Evolutionary conservation across 2,113 vertebrate genomes (phyloP).

Genomic region (Scolopax mira): DNA sequence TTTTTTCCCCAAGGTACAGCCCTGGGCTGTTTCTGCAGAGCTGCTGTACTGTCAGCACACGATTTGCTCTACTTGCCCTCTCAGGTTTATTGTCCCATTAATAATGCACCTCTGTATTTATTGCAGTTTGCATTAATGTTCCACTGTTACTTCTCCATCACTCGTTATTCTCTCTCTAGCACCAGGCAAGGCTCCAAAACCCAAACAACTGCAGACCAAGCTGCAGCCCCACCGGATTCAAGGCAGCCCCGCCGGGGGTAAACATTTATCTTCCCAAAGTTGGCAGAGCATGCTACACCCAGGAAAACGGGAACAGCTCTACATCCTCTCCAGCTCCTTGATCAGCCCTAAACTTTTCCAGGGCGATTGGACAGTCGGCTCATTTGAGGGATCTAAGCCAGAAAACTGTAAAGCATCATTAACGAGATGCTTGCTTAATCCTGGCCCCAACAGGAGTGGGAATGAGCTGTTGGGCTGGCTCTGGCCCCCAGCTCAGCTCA

Average conservation of each 20-base stretch:
- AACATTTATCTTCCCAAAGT: not conserved
- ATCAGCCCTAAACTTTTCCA: not conserved
- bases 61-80: not conserved
- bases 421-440: not conserved
- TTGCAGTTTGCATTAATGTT: not conserved
- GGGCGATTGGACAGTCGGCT: not conserved
- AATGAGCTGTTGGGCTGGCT: not conserved
- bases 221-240: not conserved
- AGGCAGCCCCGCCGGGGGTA: not conserved
- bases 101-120: conserved; percentile 37
- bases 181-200: conserved; percentile 24
- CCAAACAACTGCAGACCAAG: not conserved
- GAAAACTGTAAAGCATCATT: not conserved
- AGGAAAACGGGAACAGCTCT: not conserved
- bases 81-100: conserved; percentile 20
- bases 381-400: not conserved
- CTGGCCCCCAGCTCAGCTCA: not conserved
- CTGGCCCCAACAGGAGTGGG: not conserved
- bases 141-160: conserved; percentile 18
- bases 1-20: not conserved
- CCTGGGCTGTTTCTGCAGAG: not conserved
- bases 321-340: not conserved
- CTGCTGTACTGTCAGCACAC: not conserved
- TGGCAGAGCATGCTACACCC: not conserved
- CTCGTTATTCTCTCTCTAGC: not conserved